phyloP scores from a whole-genome alignment of 2,797 vertebrate genomes.

The Botia kubotai region DNA sequence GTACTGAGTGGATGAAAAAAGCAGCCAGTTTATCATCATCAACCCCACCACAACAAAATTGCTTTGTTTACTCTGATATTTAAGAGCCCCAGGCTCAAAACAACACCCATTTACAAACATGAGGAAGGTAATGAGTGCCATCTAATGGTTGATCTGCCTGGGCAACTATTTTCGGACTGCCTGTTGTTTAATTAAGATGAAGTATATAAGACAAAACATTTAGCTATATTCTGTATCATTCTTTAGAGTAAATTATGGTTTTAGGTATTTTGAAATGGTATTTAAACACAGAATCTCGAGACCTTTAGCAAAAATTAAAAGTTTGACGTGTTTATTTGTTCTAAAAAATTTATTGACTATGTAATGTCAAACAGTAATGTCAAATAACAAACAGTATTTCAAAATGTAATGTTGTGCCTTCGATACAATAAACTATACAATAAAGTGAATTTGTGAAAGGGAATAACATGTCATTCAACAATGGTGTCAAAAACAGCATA shows the following conservation, averaged over 20 bases:
- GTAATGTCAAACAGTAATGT: constrained; percentile 5
- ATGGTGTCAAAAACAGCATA: no score
- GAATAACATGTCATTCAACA: no score
- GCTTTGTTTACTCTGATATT: not conserved
- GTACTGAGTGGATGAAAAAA: not conserved
- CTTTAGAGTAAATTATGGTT: not conserved
- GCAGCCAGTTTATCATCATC: not conserved
- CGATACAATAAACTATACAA: not conserved
- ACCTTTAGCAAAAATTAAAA: not conserved
- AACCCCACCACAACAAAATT: not conserved
- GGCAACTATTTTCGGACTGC: not conserved
- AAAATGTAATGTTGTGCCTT: not conserved
- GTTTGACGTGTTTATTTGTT: constrained; percentile 11
- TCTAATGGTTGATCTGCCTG: constrained; percentile 12
- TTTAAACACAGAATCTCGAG: not conserved
- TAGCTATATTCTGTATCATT: not conserved
- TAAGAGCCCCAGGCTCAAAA: not conserved
- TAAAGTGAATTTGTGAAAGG: not conserved
- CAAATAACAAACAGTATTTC: constrained; percentile 21
- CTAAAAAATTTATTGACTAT: not conserved
- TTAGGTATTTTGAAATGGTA: not conserved
- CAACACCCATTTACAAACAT: not conserved
- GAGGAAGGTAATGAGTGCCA: constrained; percentile 22
- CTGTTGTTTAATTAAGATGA: not conserved
- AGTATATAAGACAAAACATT: not conserved